phyloP scores from a whole-genome alignment of 2,113 vertebrate species.

The Empidonax alnorum region DNA sequence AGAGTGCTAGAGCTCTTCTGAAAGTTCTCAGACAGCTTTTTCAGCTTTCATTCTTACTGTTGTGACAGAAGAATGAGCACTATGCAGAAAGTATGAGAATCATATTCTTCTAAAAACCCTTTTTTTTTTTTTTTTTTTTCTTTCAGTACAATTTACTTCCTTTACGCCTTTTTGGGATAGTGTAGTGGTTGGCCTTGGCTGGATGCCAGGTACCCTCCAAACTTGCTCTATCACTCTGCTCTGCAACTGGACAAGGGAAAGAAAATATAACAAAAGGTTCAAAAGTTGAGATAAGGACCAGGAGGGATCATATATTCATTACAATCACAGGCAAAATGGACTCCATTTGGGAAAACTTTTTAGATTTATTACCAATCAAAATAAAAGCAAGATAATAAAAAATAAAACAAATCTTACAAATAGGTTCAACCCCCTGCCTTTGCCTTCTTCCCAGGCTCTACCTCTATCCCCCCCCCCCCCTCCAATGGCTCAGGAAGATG shows the following conservation, averaged over 20 bases:
- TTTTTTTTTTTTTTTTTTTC: background rate
- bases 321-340: background rate
- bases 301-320: background rate
- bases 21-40: too few species aligned
- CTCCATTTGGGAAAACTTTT: background rate
- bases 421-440: background rate
- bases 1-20: too few species aligned
- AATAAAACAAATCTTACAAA: background rate
- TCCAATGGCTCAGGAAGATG: background rate
- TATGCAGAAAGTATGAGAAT: background rate
- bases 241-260: accelerated
- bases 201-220: background rate
- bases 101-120: background rate
- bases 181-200: background rate
- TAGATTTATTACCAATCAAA: background rate
- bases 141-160: background rate
- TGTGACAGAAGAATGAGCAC: too few species aligned
- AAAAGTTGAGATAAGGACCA: background rate
- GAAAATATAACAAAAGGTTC: background rate
- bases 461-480: background rate
- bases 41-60: too few species aligned
- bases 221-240: background rate
- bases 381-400: background rate
- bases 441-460: background rate
- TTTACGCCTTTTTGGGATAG: background rate